phyloP scores from a whole-genome alignment of 1,140 invertebrate species.

The Diprion similis region DNA sequence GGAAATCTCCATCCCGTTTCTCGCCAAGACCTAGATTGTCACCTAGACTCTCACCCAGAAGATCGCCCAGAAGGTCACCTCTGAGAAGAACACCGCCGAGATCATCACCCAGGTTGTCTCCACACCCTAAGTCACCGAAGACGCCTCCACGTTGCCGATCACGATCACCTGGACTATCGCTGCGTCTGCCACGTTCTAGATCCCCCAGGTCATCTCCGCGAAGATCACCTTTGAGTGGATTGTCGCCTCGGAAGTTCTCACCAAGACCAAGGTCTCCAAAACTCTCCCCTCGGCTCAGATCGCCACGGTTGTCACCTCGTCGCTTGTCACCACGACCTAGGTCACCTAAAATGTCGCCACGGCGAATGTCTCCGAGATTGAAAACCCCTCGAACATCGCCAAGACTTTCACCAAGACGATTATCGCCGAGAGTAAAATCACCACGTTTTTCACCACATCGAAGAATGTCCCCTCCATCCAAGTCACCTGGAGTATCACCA shows the following conservation, averaged over 20 bases:
- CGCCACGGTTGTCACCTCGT: conserved; percentile 16
- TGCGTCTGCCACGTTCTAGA: conserved; percentile 26
- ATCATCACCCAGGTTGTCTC: conserved; percentile 29
- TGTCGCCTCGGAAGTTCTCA: conserved; percentile 35
- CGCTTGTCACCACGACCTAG: not conserved
- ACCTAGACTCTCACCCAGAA: conserved; percentile 38
- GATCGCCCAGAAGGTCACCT: conserved; percentile 40
- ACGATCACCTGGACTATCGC: conserved; percentile 34
- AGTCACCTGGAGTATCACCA: conserved; percentile 38
- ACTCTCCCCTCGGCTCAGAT: conserved; percentile 14
- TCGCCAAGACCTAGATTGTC: conserved; percentile 39
- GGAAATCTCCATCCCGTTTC: not conserved
- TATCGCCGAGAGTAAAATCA: conserved; percentile 34
- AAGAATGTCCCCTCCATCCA: conserved; percentile 15
- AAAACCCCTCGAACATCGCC: conserved; percentile 38
- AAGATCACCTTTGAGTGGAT: conserved; percentile 19
- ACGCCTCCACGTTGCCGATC: conserved; percentile 19
- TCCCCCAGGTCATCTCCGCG: conserved; percentile 24
- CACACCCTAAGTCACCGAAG: conserved; percentile 26
- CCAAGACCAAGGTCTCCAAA: conserved; percentile 28
- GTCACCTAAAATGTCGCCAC: not conserved
- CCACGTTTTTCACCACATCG: conserved; percentile 21
- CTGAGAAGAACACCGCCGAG: conserved; percentile 34
- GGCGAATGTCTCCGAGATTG: conserved; percentile 23
- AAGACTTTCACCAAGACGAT: conserved; percentile 30